Conservation (phyloP, 1,140 invertebrate genomes). For the Zaprionus nigranus region DNA sequence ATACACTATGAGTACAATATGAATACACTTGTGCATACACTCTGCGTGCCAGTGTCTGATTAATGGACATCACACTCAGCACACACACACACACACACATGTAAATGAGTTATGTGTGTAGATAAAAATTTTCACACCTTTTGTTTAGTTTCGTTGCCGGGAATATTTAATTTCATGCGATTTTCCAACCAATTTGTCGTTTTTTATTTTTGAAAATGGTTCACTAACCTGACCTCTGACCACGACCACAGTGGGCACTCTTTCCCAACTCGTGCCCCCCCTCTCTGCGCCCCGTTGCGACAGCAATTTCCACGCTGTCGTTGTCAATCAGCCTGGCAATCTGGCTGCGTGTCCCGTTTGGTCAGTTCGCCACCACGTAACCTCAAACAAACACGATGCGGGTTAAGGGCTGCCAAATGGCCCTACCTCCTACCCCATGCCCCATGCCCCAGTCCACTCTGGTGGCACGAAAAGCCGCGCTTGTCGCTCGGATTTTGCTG, state of each 20-base stretch:
- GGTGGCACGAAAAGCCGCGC: conserved; percentile 32
- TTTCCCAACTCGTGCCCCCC: neutral
- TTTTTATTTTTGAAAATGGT: conserved; percentile 24
- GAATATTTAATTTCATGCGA: conserved; percentile 19
- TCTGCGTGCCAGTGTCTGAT: conserved; percentile 11
- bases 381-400: conserved; percentile 58
- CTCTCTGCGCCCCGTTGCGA: neutral
- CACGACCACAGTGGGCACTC: conserved; percentile 17
- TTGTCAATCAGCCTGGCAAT: conserved; percentile 53
- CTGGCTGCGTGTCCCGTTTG: conserved; percentile 10
- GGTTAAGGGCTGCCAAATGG: neutral
- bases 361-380: conserved; percentile 17
- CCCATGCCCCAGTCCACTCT: neutral
- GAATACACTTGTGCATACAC: conserved; percentile 10
- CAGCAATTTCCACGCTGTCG: conserved; percentile 57
- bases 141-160: conserved; percentile 15
- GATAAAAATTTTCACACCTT: conserved; percentile 41
- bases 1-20: neutral
- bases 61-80: conserved; percentile 13
- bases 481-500: conserved; percentile 50
- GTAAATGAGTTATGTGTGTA: conserved; percentile 14
- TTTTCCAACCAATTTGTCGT: conserved; percentile 34
- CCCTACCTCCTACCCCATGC: neutral
- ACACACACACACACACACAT: neutral
- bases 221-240: conserved; percentile 14